Evolutionary conservation across 2,797 vertebrate species (phyloP).

Genomic region (Triplophysa yarkandensis): DNA sequence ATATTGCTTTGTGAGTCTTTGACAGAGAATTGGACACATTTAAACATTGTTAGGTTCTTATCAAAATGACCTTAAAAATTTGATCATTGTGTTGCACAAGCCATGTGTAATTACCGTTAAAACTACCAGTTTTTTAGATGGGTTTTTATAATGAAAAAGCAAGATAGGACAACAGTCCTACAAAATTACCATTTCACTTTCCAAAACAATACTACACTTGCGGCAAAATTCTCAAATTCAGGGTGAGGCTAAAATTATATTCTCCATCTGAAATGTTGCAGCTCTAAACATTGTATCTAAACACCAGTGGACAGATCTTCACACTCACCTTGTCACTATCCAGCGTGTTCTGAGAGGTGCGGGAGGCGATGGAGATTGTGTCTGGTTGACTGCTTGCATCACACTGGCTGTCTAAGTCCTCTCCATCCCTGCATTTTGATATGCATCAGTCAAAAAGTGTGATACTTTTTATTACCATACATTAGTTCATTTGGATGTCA

Average conservation of each 20-base stretch:
- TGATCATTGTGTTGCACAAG: not conserved
- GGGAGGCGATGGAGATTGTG: conserved; percentile 85
- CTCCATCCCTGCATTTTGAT: conserved; percentile 75
- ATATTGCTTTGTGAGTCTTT: not conserved
- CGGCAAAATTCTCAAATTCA: not conserved
- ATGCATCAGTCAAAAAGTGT: not conserved
- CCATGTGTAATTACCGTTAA: not conserved
- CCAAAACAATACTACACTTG: not conserved
- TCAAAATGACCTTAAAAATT: not conserved
- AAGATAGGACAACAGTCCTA: not conserved
- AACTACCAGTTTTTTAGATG: not conserved
- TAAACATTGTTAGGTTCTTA: not conserved
- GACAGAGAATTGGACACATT: not conserved
- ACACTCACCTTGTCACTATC: conserved; percentile 85
- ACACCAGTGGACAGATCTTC: conserved; percentile 7
- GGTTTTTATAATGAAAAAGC: not conserved
- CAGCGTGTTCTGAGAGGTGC: conserved; percentile 86
- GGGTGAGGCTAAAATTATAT: not conserved
- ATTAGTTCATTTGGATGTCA: not conserved
- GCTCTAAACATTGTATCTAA: conserved; percentile 5
- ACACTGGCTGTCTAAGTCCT: conserved; percentile 86
- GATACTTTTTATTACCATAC: not conserved
- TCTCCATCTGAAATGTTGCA: not conserved
- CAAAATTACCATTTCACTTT: not conserved
- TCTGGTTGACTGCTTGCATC: conserved; percentile 88